Percentiles rank a stretch among this genome's conserved stretches.
phyloP scores from a whole-genome alignment of 2,797 vertebrate species.

The Cyprinodon diabolis region DNA sequence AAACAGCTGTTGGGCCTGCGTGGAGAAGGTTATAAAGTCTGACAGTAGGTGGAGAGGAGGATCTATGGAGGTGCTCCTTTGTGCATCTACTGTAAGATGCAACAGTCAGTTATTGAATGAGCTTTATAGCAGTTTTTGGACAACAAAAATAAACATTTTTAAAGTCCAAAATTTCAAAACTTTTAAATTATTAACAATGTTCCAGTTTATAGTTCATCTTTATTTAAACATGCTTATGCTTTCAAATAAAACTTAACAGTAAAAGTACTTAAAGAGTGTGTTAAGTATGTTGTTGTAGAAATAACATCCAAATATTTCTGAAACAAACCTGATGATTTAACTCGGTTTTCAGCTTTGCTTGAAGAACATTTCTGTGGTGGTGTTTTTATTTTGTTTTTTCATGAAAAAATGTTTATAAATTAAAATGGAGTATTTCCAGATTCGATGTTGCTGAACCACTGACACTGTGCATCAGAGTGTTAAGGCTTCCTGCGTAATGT shows the following conservation, averaged over 20 bases:
- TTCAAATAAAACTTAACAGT: not conserved
- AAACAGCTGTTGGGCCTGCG: no score
- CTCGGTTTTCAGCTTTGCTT: not conserved
- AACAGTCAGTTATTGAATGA: no score
- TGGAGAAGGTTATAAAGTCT: no score
- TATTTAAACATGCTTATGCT: not conserved
- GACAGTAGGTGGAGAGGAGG: no score
- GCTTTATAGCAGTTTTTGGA: no score
- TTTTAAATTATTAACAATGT: no score
- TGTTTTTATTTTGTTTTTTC: not conserved
- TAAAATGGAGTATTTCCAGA: not conserved
- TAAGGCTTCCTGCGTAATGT: conserved; percentile 12
- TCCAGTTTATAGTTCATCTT: not conserved
- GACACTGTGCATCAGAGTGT: not conserved
- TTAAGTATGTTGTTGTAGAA: not conserved
- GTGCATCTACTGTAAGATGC: no score
- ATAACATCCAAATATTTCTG: not conserved
- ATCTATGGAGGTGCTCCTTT: no score
- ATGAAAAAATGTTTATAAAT: not conserved
- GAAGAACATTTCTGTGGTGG: no score
- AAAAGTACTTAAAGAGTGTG: not conserved
- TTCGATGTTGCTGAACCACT: conserved; percentile 5
- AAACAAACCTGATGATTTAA: not conserved
- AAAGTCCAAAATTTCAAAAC: no score
- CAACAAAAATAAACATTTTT: no score